Evolutionary conservation across 2,113 vertebrate species (phyloP).

Genomic region (Centropus unirufus): DNA sequence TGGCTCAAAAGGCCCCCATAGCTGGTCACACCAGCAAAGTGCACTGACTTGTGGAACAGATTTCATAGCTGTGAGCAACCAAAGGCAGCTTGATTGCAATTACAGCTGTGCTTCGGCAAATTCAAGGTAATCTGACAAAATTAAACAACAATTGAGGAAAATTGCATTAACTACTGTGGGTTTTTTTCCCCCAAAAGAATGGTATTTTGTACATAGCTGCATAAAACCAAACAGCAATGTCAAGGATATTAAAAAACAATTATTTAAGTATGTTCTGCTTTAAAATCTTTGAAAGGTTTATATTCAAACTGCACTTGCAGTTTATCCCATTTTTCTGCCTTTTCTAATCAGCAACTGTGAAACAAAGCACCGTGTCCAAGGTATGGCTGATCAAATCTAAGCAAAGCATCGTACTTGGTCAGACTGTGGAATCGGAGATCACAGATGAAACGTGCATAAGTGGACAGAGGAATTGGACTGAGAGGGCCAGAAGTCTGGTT

Average conservation of each 20-base stretch:
- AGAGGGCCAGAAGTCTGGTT: background rate
- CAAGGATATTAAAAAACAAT: background rate
- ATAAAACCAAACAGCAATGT: background rate
- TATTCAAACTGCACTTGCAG: background rate
- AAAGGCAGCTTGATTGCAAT: background rate
- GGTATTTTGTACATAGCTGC: fast-evolving
- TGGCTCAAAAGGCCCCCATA: background rate
- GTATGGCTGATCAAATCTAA: background rate
- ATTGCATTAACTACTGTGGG: fast-evolving
- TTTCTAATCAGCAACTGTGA: background rate
- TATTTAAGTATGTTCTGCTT: background rate
- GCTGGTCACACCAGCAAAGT: fast-evolving
- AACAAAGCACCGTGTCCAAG: background rate
- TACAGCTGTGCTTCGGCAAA: background rate
- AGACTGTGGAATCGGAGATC: background rate
- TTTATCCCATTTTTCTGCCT: background rate
- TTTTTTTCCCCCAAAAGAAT: background rate
- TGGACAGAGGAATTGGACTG: background rate
- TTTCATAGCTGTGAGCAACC: background rate
- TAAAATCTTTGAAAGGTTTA: background rate
- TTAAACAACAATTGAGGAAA: background rate
- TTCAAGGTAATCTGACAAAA: background rate
- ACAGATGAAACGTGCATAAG: background rate
- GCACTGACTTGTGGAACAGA: background rate
- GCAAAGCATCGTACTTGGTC: background rate